Evolutionary conservation across 2,113 vertebrate species (phyloP).

Genomic region (Nipponia nippon): DNA sequence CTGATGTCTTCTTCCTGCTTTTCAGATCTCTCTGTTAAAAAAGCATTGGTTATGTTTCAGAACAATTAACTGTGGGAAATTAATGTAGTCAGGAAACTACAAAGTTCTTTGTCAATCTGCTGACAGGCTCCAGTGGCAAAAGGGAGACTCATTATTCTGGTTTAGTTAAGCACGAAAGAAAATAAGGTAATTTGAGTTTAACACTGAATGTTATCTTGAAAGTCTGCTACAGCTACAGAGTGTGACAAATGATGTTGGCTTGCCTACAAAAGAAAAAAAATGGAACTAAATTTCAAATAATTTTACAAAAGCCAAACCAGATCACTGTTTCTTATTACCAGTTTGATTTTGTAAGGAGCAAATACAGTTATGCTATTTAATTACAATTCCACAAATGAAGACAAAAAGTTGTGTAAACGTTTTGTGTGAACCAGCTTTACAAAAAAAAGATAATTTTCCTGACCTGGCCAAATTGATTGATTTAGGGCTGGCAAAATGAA

Average conservation of each 20-base stretch:
- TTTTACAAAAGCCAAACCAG: not conserved
- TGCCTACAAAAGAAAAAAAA: not conserved
- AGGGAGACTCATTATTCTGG: not conserved
- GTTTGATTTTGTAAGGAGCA: not conserved
- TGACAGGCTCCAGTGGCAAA: not conserved
- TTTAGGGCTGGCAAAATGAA: not conserved
- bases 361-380: not conserved
- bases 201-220: constrained; percentile 15
- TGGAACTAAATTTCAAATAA: not conserved
- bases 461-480: not conserved
- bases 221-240: not conserved
- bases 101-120: not conserved
- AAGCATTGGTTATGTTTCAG: not conserved
- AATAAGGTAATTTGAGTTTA: not conserved
- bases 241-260: not conserved
- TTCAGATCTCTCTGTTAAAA: not conserved
- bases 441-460: not conserved
- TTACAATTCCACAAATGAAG: not conserved
- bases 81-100: not conserved
- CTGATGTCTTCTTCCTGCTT: not conserved
- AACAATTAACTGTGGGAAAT: not conserved
- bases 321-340: not conserved
- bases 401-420: not conserved
- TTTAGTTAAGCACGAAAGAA: not conserved
- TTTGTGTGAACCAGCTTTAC: not conserved